Percentiles rank a stretch among this genome's conserved stretches.
These are phyloP conservation scores for Seriola aureovittata DNA, from an alignment of 2,113 vertebrate genomes.

Conservation along the genomic window DNA sequence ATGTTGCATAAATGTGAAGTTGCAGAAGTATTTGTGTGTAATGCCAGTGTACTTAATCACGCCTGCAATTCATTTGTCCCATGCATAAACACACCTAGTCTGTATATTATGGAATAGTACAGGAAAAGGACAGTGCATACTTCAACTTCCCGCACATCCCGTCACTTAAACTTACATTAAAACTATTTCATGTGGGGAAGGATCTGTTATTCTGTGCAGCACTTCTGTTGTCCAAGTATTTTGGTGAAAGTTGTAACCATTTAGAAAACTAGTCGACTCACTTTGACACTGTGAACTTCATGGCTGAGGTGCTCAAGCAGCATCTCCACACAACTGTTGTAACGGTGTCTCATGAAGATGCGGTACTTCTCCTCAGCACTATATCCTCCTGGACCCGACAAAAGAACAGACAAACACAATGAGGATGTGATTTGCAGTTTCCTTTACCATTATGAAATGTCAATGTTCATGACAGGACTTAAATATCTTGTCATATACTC, in stretches of 20 bases:
- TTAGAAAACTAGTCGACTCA: conserved; percentile 63
- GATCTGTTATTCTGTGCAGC: background rate
- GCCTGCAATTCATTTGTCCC: no score
- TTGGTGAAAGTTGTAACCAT: background rate
- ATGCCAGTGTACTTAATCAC: background rate
- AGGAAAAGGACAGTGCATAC: background rate
- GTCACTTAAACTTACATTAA: background rate
- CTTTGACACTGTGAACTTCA: conserved; percentile 85
- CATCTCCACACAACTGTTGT: conserved; percentile 86
- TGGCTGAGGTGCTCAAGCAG: conserved; percentile 87
- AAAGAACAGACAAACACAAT: background rate
- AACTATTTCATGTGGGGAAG: background rate
- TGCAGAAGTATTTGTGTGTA: background rate
- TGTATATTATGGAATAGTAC: background rate
- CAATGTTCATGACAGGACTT: no score
- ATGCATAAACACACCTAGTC: no score
- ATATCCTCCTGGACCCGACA: conserved; percentile 64
- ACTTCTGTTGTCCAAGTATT: background rate
- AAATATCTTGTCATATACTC: no score
- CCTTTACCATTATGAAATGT: no score
- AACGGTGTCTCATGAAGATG: conserved; percentile 94
- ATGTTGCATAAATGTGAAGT: background rate
- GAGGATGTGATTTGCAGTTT: background rate
- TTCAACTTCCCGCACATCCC: background rate
- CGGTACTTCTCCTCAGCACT: conserved; percentile 88